phyloP scores from a whole-genome alignment of 2,888 invertebrate genomes.

The Dermolepida albohirtum region DNA sequence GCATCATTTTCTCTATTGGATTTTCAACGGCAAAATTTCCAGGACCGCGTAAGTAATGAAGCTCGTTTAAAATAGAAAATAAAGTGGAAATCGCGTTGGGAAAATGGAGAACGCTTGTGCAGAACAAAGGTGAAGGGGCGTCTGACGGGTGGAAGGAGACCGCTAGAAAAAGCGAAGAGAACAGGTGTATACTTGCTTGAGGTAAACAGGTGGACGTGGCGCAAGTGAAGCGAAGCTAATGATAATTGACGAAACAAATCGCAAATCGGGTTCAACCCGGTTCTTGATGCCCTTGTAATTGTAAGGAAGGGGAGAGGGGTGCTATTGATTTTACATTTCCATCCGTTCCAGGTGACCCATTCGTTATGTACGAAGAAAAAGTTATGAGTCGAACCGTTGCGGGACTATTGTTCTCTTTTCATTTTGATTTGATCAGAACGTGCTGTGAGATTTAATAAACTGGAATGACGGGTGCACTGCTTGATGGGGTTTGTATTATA shows the following conservation, averaged over 20 bases:
- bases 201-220: conserved; percentile 10
- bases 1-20: conserved; percentile 6
- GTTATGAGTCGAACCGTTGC: neutral
- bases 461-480: too few relatives aligned
- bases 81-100: neutral
- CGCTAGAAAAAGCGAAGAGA: conserved; percentile 4
- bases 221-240: conserved; percentile 24
- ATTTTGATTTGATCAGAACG: neutral
- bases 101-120: too few relatives aligned
- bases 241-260: conserved; percentile 39
- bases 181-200: conserved; percentile 13
- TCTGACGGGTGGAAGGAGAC: neutral
- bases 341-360: conserved; percentile 23
- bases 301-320: conserved; percentile 18
- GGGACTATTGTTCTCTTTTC: neutral
- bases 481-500: too few relatives aligned
- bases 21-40: conserved; percentile 6
- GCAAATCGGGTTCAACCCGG: conserved; percentile 36
- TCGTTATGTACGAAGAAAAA: conserved; percentile 5
- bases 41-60: conserved; percentile 19
- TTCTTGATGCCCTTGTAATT: conserved; percentile 37
- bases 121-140: too few relatives aligned
- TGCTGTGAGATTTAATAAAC: neutral
- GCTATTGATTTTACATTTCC: conserved; percentile 44
- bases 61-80: conserved; percentile 3